phyloP scores from a whole-genome alignment of 2,797 vertebrate species.

The Rhabdomys pumilio region DNA sequence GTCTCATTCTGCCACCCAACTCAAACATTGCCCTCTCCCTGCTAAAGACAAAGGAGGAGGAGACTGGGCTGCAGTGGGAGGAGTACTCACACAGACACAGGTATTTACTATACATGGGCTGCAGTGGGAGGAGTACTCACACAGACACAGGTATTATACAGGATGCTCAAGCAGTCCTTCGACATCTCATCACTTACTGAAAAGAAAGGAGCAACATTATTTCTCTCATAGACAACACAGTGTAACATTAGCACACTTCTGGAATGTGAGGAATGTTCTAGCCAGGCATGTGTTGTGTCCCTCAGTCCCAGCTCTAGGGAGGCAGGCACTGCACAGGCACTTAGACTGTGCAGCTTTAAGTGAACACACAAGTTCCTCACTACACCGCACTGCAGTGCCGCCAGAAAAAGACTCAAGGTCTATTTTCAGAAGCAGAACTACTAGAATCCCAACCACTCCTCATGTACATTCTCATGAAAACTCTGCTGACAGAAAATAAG shows the following conservation, averaged over 20 bases:
- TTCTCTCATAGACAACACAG: constrained; percentile 60
- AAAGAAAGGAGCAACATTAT: constrained; percentile 82
- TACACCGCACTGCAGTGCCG: background rate
- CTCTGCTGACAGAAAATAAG: constrained; percentile 15
- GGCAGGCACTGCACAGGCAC: background rate
- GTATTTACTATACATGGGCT: no score
- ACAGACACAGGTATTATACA: constrained; percentile 99
- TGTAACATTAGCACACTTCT: background rate
- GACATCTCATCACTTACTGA: constrained; percentile 98
- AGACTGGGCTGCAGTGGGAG: background rate
- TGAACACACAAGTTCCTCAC: background rate
- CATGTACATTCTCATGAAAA: background rate
- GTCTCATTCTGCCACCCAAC: background rate
- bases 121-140: constrained; percentile 91
- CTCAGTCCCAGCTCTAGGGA: background rate
- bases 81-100: constrained; percentile 86
- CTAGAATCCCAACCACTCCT: background rate
- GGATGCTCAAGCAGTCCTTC: constrained; percentile 98
- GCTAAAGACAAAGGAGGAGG: background rate
- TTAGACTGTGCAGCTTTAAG: background rate
- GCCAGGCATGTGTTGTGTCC: background rate
- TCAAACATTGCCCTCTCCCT: background rate
- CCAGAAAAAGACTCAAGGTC: background rate
- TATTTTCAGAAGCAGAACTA: constrained; percentile 58
- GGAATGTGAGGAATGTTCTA: constrained; percentile 8